A percentile compares a stretch with the other conserved stretches of the same genome.
These are phyloP conservation scores for Holothuria glaberrima DNA, from an alignment of 35 echinoderm and acorn worm species.

Conservation along the genomic window DNA sequence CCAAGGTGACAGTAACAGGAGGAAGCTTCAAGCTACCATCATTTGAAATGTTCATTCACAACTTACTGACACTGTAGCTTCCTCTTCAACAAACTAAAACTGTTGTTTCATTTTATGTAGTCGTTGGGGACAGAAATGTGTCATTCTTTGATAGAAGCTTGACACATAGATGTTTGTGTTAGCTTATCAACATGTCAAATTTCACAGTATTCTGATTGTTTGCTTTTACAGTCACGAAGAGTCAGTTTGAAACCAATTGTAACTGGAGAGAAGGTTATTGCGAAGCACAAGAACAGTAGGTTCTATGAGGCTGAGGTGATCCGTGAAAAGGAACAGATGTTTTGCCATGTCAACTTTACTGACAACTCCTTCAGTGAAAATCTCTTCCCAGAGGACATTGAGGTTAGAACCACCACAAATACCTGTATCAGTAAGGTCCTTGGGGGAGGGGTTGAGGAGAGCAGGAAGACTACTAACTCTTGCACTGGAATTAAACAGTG, in stretches of 20 bases:
- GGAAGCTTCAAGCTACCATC: too few relatives aligned
- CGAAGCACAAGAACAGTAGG: conserved; percentile 90
- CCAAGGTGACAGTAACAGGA: too few relatives aligned
- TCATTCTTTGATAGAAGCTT: too few relatives aligned
- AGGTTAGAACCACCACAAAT: conserved; percentile 61
- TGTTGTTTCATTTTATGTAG: too few relatives aligned
- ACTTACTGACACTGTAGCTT: too few relatives aligned
- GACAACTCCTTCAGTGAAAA: conserved; percentile 88
- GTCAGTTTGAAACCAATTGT: conserved; percentile 8
- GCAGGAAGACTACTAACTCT: not conserved
- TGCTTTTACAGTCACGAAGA: not conserved
- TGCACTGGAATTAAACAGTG: too few relatives aligned
- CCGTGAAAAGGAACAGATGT: conserved; percentile 75
- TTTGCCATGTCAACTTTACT: conserved; percentile 84
- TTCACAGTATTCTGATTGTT: not conserved
- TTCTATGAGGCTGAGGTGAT: conserved; percentile 87
- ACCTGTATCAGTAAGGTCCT: not conserved
- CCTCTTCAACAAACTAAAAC: too few relatives aligned
- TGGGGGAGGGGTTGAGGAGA: not conserved
- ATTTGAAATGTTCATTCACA: too few relatives aligned
- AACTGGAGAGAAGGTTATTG: conserved; percentile 72
- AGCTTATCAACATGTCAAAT: too few relatives aligned
- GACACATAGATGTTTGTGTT: too few relatives aligned
- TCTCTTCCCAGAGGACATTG: conserved; percentile 89
- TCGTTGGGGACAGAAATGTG: too few relatives aligned